Conservation (phyloP, 2,113 vertebrate genomes). For the Capreolus pygargus region DNA sequence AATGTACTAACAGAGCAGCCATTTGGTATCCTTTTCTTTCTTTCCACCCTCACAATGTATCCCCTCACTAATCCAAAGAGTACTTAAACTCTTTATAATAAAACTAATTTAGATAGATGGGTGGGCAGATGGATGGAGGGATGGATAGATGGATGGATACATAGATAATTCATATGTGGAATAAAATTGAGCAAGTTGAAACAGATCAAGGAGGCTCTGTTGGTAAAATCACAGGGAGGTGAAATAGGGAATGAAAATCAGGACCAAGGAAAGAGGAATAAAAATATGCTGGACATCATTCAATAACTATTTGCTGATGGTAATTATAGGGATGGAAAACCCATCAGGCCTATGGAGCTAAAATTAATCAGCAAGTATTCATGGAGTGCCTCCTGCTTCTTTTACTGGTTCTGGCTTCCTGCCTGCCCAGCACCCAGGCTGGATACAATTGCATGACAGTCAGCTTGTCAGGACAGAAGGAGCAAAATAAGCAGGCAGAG, state of each 20-base stretch:
- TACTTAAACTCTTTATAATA: neutral
- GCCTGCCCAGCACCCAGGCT: constrained; percentile 56
- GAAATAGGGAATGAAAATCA: constrained; percentile 71
- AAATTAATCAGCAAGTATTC: constrained; percentile 78
- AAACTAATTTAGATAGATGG: neutral
- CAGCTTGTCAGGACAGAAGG: constrained; percentile 51
- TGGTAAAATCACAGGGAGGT: constrained; percentile 53
- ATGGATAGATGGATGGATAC: neutral
- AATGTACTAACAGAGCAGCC: neutral
- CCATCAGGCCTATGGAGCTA: constrained; percentile 73
- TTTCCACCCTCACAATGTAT: neutral
- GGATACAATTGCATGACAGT: constrained; percentile 63
- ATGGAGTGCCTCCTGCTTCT: constrained; percentile 67
- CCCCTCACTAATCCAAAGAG: neutral
- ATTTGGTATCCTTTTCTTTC: neutral
- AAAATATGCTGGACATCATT: constrained; percentile 73
- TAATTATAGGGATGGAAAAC: constrained; percentile 76
- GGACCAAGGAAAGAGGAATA: constrained; percentile 59
- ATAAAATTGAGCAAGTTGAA: constrained; percentile 28
- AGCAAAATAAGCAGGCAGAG: constrained; percentile 20
- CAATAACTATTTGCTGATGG: constrained; percentile 75
- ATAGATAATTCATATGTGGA: neutral
- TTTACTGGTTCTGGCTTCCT: constrained; percentile 74
- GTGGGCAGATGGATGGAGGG: neutral
- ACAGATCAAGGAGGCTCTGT: neutral